Conservation (phyloP, 1,140 invertebrate genomes). For the silkworm (Bombyx mori) region DNA sequence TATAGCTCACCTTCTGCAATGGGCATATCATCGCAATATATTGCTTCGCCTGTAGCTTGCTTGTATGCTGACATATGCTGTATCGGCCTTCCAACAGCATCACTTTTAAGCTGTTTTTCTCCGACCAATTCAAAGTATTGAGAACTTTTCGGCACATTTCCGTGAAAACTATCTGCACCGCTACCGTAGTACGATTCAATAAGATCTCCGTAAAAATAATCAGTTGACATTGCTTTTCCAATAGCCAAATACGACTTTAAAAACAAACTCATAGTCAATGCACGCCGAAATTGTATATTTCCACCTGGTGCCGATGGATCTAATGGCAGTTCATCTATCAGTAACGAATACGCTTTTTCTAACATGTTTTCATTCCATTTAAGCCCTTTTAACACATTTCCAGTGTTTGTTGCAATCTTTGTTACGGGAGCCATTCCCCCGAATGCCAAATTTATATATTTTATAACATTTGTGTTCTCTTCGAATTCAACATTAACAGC, state of each 20-base stretch:
- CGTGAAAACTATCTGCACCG: slow-evolving; percentile 76
- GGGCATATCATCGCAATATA: slow-evolving; percentile 94
- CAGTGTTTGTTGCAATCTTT: slow-evolving; percentile 82
- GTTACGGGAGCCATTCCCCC: slow-evolving; percentile 95
- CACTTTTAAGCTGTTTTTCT: slow-evolving; percentile 75
- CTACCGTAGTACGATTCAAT: slow-evolving; percentile 69
- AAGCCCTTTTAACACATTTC: slow-evolving; percentile 75
- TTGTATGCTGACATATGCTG: slow-evolving; percentile 88
- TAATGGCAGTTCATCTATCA: slow-evolving; percentile 86
- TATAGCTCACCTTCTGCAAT: slow-evolving; percentile 82
- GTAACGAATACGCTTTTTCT: slow-evolving; percentile 74
- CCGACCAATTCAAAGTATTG: slow-evolving; percentile 86
- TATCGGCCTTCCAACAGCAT: slow-evolving; percentile 87
- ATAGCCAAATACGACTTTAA: slow-evolving; percentile 91
- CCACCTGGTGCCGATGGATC: slow-evolving; percentile 89
- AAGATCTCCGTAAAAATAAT: slow-evolving; percentile 60
- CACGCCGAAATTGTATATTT: slow-evolving; percentile 86
- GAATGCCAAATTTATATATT: slow-evolving; percentile 80
- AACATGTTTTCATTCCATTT: slow-evolving; percentile 84
- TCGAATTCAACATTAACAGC: slow-evolving; percentile 81
- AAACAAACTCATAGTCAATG: slow-evolving; percentile 89
- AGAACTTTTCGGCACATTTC: slow-evolving; percentile 78
- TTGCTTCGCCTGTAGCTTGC: slow-evolving; percentile 92
- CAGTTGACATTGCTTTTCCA: slow-evolving; percentile 69
- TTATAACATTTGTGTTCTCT: slow-evolving; percentile 73